These are phyloP conservation scores for Kradibia gibbosae DNA, from an alignment of 1,140 invertebrate species.

Conservation along the genomic window DNA sequence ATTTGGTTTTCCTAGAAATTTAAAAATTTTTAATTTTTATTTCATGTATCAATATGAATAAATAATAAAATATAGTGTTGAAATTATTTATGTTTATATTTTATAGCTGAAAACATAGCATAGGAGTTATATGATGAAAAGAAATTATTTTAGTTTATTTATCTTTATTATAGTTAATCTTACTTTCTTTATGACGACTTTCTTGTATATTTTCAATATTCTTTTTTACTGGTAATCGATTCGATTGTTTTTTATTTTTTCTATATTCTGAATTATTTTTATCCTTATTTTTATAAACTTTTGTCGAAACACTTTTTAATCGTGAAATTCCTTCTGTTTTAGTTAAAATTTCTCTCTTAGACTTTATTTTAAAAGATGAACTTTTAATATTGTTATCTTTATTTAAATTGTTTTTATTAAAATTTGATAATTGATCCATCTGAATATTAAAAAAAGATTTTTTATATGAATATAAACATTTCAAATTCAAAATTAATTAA, in stretches of 20 bases:
- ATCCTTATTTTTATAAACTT: slow-evolving; percentile 41
- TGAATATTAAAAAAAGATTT: slow-evolving; percentile 14
- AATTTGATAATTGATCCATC: slow-evolving; percentile 35
- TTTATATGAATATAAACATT: no score
- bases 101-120: background rate
- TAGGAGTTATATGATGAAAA: no score
- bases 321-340: slow-evolving; percentile 41
- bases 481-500: no score
- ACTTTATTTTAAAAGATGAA: slow-evolving; percentile 47
- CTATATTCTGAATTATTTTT: slow-evolving; percentile 29
- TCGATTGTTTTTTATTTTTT: slow-evolving; percentile 6
- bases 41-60: background rate
- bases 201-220: background rate
- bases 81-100: background rate
- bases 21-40: slow-evolving; percentile 3
- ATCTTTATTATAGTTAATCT: background rate
- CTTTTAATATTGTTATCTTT: slow-evolving; percentile 45
- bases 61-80: background rate
- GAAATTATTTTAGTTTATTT: no score
- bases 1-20: slow-evolving; percentile 24
- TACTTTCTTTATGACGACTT: slow-evolving; percentile 4
- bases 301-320: slow-evolving; percentile 35
- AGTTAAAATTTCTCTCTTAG: slow-evolving; percentile 29
- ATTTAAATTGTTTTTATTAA: slow-evolving; percentile 30
- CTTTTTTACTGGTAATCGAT: slow-evolving; percentile 18